A percentile compares a stretch with the other conserved stretches of the same genome.
phyloP scores from a whole-genome alignment of 2,888 invertebrate species.

The Agrochola macilenta region DNA sequence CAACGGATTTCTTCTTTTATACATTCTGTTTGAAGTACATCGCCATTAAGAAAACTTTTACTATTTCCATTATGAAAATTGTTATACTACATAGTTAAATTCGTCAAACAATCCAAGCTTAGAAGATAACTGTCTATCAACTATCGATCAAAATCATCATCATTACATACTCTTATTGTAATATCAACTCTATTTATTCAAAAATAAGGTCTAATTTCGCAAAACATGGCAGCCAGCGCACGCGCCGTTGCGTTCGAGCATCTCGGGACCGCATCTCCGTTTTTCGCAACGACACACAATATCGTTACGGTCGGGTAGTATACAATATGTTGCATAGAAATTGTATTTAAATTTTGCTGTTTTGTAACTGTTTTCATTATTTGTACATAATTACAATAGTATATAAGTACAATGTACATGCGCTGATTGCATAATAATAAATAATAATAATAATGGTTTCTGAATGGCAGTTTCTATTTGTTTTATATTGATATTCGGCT shows the following conservation, averaged over 20 bases:
- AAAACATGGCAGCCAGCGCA: slow-evolving; percentile 38
- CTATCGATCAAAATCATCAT: slow-evolving; percentile 38
- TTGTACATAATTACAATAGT: slow-evolving; percentile 11
- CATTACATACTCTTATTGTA: slow-evolving; percentile 3
- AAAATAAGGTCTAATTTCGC: slow-evolving; percentile 27
- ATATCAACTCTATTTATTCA: slow-evolving; percentile 3
- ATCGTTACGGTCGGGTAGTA: slow-evolving; percentile 45
- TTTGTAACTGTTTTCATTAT: slow-evolving; percentile 43
- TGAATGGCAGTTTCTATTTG: background rate
- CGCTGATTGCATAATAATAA: slow-evolving; percentile 1
- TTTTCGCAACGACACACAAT: slow-evolving; percentile 73
- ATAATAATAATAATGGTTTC: too few species aligned
- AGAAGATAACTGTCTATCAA: slow-evolving; percentile 49
- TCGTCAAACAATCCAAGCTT: slow-evolving; percentile 14
- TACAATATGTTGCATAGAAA: slow-evolving; percentile 59
- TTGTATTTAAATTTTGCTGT: slow-evolving; percentile 53
- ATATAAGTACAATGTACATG: background rate
- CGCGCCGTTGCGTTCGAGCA: slow-evolving; percentile 68
- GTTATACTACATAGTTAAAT: background rate
- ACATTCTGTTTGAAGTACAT: background rate
- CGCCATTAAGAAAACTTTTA: background rate
- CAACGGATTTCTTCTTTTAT: too few species aligned
- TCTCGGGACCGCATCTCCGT: slow-evolving; percentile 75
- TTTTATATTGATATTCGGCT: background rate
- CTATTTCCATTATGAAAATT: slow-evolving; percentile 9